phyloP scores from a whole-genome alignment of 2,888 invertebrate genomes.

The Rhaphigaster nebulosa region DNA sequence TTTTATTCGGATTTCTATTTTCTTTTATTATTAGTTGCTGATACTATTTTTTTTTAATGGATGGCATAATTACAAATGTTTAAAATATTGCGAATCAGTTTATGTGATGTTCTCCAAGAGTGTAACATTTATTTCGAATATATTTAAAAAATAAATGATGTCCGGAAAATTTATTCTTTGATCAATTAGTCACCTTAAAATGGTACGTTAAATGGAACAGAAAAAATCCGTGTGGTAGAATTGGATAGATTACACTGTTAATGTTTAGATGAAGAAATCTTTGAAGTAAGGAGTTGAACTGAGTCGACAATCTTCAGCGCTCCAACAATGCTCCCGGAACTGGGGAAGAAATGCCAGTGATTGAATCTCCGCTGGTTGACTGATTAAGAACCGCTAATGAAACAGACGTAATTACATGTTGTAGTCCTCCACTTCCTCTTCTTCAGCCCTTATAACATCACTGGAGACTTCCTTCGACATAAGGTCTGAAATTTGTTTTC shows the following conservation, averaged over 20 bases:
- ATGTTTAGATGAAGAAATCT: not conserved
- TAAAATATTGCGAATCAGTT: too few relatives aligned
- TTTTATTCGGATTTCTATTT: not conserved
- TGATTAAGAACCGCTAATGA: constrained; percentile 40
- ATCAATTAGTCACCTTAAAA: not conserved
- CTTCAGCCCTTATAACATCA: not conserved
- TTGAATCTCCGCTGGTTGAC: not conserved
- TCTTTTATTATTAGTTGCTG: not conserved
- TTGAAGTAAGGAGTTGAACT: not conserved
- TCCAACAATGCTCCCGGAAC: not conserved
- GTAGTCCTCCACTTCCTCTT: not conserved
- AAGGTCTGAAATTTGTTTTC: not conserved
- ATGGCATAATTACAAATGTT: too few relatives aligned
- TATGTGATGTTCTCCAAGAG: too few relatives aligned
- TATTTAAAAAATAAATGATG: too few relatives aligned
- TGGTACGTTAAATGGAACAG: not conserved
- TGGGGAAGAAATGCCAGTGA: not conserved
- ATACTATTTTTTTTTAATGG: too few relatives aligned
- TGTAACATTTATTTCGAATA: too few relatives aligned
- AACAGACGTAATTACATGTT: constrained; percentile 34
- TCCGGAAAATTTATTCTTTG: too few relatives aligned
- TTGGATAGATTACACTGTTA: not conserved
- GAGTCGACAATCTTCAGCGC: not conserved
- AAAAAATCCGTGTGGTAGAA: not conserved
- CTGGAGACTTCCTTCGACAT: not conserved